phyloP scores from a whole-genome alignment of 2,113 vertebrate genomes.

The Lepisosteus oculatus region DNA sequence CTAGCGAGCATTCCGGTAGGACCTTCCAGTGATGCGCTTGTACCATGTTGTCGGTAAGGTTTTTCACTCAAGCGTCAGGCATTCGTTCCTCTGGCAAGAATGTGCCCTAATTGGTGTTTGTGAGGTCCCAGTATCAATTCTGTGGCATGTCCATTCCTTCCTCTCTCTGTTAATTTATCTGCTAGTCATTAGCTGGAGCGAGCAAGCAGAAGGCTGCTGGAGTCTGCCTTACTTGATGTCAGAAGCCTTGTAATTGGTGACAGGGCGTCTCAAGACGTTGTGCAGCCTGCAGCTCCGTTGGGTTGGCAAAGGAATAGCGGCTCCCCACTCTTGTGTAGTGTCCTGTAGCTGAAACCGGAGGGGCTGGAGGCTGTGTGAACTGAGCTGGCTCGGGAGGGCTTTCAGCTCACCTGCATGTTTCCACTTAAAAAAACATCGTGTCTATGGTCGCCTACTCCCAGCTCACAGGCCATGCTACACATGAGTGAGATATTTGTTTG shows the following conservation, averaged over 20 bases:
- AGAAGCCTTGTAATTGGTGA: no score
- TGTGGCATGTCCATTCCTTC: neutral
- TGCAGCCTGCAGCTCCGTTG: no score
- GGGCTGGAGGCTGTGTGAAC: neutral
- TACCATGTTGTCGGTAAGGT: conserved; percentile 33
- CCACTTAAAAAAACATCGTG: neutral
- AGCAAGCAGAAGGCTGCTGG: neutral
- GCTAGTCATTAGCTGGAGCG: neutral
- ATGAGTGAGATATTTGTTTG: neutral
- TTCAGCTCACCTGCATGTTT: neutral
- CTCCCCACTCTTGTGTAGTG: no score
- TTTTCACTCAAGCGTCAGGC: neutral
- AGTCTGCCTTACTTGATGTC: neutral
- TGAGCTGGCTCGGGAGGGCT: neutral
- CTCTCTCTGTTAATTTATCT: neutral
- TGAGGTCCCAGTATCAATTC: neutral
- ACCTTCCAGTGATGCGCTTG: conserved; percentile 48
- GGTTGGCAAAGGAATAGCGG: no score
- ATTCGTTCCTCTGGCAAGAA: neutral
- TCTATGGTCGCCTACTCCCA: neutral
- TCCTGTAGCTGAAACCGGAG: neutral
- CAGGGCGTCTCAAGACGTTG: no score
- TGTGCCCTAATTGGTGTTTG: neutral
- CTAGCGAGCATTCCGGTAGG: conserved; percentile 35
- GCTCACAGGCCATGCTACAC: neutral